Base-by-base conservation (phyloP, 2,113 vertebrate species). In the Boulengeromyrus knoepffleri region DNA sequence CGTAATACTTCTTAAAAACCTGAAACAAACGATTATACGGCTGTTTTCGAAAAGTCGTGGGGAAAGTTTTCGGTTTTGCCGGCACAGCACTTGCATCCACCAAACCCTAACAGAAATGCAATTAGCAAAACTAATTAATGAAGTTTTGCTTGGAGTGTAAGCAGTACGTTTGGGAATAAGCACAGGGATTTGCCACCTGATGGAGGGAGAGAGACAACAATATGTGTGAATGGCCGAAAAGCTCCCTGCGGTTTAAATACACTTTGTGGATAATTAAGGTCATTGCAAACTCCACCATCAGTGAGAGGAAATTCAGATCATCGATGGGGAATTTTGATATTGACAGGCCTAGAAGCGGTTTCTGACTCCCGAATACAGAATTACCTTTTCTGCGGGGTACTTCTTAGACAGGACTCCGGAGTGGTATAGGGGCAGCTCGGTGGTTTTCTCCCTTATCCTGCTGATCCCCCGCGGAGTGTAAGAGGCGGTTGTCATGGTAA, bases 1-100 rank as follows among this genome's bases (percentile, higher is more conserved):
- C 94, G 2, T 91, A 93, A 91, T 80, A 95, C 39, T 19, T 90
- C 89, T 91, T 92, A 47, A 94, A 96, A 13, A 92, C 92, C 95
- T 95, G 85, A 36, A 91, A 91, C 83, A 89, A 13, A 13, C 62
- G 12, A 31, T 74, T 31, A 62, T 31, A 77, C 19, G 62, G 13
- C 8, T 66, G 9, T 70, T 21, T 31, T 19, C 15, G 36, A 3
- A n/a, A 47, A 27, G 62, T 70, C 19, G 62, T 6, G 36, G 10
- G 31, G 3, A 58, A 15, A 88, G 53, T 27, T 24, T 21, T 88
- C 47, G n/a, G 85, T 87, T 52, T 42, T 52, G 39, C n/a, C 10
- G 24, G 27, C 5, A 36, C 10, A 53, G 62, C 42, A 5, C 85
- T 87, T 27, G n/a, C 24, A 36, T 87, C 27, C 27, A 50, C 56